Percentiles rank a stretch among this genome's conserved stretches.
Evolutionary conservation across 2,888 invertebrate species (phyloP).

Genomic region (Oscheius sp.): DNA sequence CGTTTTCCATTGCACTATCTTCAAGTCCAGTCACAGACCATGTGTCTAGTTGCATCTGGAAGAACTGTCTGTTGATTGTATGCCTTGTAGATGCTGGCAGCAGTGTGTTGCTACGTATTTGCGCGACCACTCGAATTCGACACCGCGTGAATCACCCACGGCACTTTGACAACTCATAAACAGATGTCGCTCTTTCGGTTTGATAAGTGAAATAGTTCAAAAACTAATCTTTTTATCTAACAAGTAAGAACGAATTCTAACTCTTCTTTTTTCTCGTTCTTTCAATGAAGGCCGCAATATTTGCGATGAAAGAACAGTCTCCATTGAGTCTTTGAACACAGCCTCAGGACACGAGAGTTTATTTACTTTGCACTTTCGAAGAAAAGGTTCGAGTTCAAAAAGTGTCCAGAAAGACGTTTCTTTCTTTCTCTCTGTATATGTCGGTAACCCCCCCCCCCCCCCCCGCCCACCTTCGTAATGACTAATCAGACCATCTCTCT

Average conservation of each 20-base stretch:
- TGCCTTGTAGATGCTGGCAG: conserved; percentile 4
- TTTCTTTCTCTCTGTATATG: conserved; percentile 10
- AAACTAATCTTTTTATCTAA: no score
- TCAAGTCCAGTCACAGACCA: not conserved
- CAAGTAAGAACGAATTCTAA: no score
- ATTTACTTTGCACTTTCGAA: conserved; percentile 5
- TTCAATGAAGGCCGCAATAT: not conserved
- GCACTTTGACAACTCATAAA: not conserved
- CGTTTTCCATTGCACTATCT: not conserved
- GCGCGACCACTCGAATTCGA: conserved; percentile 23
- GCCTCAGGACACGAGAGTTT: conserved; percentile 7
- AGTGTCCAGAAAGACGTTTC: not conserved
- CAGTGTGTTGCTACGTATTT: not conserved
- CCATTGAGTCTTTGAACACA: conserved; percentile 10
- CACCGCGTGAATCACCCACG: conserved; percentile 17
- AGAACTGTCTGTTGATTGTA: not conserved
- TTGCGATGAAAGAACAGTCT: not conserved
- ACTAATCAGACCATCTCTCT: conserved; percentile 28
- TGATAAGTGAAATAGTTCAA: no score
- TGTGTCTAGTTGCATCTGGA: conserved; percentile 12
- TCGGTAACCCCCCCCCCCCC: not conserved
- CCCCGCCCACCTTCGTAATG: conserved; percentile 7
- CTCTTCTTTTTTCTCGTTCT: not conserved
- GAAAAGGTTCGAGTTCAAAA: conserved; percentile 1
- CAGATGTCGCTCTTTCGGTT: no score